Percentiles rank a stretch among this genome's conserved stretches.
These are phyloP conservation scores for Cheirogaleus major DNA, from an alignment of 2,797 vertebrate species.

Conservation along the genomic window DNA sequence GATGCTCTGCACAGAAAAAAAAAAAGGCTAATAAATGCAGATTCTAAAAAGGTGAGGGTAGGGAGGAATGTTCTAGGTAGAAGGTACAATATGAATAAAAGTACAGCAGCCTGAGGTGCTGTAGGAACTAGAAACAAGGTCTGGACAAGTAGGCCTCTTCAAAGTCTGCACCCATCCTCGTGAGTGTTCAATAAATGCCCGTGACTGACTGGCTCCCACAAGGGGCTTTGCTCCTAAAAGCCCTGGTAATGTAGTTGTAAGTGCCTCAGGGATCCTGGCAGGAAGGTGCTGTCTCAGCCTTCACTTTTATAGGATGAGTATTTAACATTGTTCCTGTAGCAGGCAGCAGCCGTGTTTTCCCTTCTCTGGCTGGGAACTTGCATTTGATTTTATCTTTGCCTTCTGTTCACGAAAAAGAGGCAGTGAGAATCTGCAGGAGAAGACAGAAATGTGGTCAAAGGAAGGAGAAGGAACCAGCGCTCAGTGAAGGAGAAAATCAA, in stretches of 20 bases:
- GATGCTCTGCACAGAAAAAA: no score
- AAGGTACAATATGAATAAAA: background rate
- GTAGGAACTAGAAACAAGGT: background rate
- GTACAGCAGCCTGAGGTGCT: background rate
- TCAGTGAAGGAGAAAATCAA: background rate
- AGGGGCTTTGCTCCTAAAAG: background rate
- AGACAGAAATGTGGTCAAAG: background rate
- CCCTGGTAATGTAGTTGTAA: background rate
- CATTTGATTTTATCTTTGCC: slow-evolving; percentile 22
- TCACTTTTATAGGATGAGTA: background rate
- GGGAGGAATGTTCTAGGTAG: background rate
- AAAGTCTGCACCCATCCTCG: background rate
- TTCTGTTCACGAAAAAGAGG: background rate
- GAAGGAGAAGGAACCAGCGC: background rate
- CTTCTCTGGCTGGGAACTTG: background rate
- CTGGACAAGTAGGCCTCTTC: background rate
- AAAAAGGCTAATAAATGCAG: background rate
- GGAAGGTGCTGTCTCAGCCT: background rate
- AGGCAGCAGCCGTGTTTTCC: background rate
- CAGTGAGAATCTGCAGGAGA: background rate
- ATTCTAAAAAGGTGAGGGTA: background rate
- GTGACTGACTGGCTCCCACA: background rate
- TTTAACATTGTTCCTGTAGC: background rate
- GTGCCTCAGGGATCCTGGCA: background rate
- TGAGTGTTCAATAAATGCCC: background rate